Percentiles rank a stretch among this genome's conserved stretches.
These are phyloP conservation scores for Polylopha cassiicola DNA, from an alignment of 2,888 invertebrate genomes.

Conservation along the genomic window DNA sequence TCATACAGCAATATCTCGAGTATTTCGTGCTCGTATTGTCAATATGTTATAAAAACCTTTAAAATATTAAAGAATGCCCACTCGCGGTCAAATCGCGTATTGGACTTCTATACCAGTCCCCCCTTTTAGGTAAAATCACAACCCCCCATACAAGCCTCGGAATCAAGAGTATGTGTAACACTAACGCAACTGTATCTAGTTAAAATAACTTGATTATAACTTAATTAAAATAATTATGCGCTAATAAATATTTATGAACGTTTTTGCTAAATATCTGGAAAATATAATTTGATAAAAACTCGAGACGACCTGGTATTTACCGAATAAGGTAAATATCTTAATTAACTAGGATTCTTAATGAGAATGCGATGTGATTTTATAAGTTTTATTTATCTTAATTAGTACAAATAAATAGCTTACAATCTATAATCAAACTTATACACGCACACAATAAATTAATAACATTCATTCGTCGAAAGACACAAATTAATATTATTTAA, in stretches of 20 bases:
- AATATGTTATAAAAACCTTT: constrained; percentile 10
- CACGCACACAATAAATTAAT: no score
- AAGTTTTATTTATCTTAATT: constrained; percentile 1
- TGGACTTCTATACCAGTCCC: constrained; percentile 10
- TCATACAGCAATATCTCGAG: constrained; percentile 14
- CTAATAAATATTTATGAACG: constrained; percentile 10
- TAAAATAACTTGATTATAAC: constrained; percentile 13
- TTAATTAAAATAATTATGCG: constrained; percentile 17
- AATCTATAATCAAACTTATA: no score
- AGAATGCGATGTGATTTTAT: not conserved
- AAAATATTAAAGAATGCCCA: constrained; percentile 8
- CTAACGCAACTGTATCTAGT: constrained; percentile 4
- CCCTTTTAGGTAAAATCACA: constrained; percentile 14
- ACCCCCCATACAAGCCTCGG: constrained; percentile 2
- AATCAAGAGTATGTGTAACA: constrained; percentile 10
- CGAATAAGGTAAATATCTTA: not conserved
- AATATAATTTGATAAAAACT: no score
- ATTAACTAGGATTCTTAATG: not conserved
- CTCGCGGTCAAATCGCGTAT: no score
- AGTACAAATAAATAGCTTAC: constrained; percentile 7
- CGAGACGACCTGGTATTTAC: no score
- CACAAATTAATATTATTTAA: constrained; percentile 2
- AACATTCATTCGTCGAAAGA: no score
- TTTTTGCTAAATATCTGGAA: no score
- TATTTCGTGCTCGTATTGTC: constrained; percentile 20